Percentiles rank a stretch among this genome's conserved stretches.
Evolutionary conservation across 2,888 invertebrate genomes (phyloP).

Genomic region (Netelia inedita): DNA sequence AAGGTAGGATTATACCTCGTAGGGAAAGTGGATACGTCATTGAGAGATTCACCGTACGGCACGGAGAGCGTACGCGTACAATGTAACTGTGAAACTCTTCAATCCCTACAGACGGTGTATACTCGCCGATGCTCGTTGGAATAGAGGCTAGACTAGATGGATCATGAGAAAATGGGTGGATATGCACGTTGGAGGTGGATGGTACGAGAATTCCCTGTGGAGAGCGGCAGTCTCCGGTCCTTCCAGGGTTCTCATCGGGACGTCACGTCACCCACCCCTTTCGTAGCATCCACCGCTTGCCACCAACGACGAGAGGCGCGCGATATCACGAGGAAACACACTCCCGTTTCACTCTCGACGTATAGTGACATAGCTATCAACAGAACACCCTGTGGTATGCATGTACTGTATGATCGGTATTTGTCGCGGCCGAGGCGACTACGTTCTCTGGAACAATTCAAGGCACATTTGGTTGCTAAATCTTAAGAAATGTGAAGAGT

Average conservation of each 20-base stretch:
- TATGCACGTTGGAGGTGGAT: conserved; percentile 40
- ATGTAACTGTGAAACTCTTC: conserved; percentile 10
- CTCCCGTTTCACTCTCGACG: not conserved
- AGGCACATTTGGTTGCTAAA: too few species aligned
- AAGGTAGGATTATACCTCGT: not conserved
- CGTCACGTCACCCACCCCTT: conserved; percentile 41
- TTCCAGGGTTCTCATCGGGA: conserved; percentile 59
- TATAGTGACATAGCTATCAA: not conserved
- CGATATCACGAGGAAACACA: conserved; percentile 36
- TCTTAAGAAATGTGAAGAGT: too few species aligned
- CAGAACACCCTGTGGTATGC: not conserved
- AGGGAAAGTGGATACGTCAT: conserved; percentile 18
- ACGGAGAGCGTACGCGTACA: not conserved
- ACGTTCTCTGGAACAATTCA: too few species aligned
- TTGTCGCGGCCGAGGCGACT: too few species aligned
- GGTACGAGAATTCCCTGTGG: conserved; percentile 51
- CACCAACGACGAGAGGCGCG: conserved; percentile 24
- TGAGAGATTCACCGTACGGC: not conserved
- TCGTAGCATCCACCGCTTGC: conserved; percentile 26
- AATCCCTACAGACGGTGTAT: conserved; percentile 5
- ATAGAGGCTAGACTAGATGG: not conserved
- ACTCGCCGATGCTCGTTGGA: not conserved
- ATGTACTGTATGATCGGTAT: not conserved
- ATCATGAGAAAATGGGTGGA: conserved; percentile 33
- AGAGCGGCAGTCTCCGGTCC: conserved; percentile 42